Conservation (phyloP, 2,113 vertebrate species). For the Thamnophis sirtalis region DNA sequence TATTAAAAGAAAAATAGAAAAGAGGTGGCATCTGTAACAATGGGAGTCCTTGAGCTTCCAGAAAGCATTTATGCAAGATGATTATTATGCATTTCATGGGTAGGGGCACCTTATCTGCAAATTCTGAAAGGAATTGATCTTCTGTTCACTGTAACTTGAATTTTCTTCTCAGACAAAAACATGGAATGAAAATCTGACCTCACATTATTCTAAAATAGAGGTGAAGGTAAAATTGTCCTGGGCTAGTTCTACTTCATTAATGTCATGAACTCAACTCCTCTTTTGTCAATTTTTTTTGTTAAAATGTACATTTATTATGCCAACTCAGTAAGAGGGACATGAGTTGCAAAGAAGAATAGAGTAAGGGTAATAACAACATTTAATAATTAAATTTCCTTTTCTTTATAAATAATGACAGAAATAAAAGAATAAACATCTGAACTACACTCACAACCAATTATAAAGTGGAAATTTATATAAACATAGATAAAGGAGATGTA, state of each 20-base stretch:
- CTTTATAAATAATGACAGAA: slow-evolving; percentile 14
- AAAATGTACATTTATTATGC: neutral
- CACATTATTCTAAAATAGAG: neutral
- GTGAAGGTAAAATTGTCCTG: neutral
- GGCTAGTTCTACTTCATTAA: neutral
- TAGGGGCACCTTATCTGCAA: neutral
- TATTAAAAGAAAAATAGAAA: neutral
- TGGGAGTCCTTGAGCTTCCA: neutral
- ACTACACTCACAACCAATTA: neutral
- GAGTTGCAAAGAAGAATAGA: neutral
- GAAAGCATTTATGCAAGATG: neutral
- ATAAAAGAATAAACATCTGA: slow-evolving; percentile 25
- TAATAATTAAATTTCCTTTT: slow-evolving; percentile 4
- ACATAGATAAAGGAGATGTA: neutral
- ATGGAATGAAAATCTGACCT: neutral
- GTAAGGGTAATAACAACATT: neutral
- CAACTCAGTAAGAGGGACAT: neutral
- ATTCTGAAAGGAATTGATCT: neutral
- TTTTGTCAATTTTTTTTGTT: neutral
- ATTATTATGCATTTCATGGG: neutral
- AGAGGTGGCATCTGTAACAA: neutral
- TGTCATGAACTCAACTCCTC: neutral
- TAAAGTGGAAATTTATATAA: slow-evolving; percentile 19
- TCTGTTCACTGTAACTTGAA: neutral
- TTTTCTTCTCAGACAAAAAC: neutral